Conservation (phyloP, 2,113 vertebrate genomes). For the Symphodus melops region DNA sequence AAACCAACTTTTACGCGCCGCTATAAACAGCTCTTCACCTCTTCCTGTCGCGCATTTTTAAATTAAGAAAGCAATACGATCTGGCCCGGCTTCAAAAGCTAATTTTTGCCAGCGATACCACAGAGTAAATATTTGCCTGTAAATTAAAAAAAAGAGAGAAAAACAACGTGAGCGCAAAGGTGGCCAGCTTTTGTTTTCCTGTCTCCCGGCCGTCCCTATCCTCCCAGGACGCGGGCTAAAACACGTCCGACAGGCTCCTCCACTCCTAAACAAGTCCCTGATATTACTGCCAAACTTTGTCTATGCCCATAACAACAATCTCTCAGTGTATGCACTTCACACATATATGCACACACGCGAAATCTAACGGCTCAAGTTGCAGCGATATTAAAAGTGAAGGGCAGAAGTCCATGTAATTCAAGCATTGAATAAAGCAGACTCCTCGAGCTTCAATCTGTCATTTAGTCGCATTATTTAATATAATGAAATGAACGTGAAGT, state of each 20-base stretch:
- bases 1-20: slow-evolving; percentile 63
- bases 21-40: slow-evolving; percentile 41
- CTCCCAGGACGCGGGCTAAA: slow-evolving; percentile 79
- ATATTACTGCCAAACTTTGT: slow-evolving; percentile 81
- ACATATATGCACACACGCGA: slow-evolving; percentile 15
- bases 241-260: slow-evolving; percentile 92
- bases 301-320: slow-evolving; percentile 75
- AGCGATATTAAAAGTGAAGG: slow-evolving; percentile 31
- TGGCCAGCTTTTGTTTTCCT: slow-evolving; percentile 47
- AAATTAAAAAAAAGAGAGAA: not conserved
- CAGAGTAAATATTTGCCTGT: not conserved
- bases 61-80: slow-evolving; percentile 27
- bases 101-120: slow-evolving; percentile 11
- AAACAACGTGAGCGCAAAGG: slow-evolving; percentile 30
- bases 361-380: slow-evolving; percentile 33
- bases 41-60: slow-evolving; percentile 43
- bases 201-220: slow-evolving; percentile 63
- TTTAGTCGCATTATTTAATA: slow-evolving; percentile 24
- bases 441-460: not conserved
- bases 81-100: slow-evolving; percentile 14
- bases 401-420: slow-evolving; percentile 29
- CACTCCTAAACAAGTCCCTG: slow-evolving; percentile 82
- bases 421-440: slow-evolving; percentile 36
- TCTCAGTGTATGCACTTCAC: slow-evolving; percentile 44
- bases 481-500: slow-evolving; percentile 31